phyloP scores from a whole-genome alignment of 2,113 vertebrate species.

The Emydocephalus ijimae region DNA sequence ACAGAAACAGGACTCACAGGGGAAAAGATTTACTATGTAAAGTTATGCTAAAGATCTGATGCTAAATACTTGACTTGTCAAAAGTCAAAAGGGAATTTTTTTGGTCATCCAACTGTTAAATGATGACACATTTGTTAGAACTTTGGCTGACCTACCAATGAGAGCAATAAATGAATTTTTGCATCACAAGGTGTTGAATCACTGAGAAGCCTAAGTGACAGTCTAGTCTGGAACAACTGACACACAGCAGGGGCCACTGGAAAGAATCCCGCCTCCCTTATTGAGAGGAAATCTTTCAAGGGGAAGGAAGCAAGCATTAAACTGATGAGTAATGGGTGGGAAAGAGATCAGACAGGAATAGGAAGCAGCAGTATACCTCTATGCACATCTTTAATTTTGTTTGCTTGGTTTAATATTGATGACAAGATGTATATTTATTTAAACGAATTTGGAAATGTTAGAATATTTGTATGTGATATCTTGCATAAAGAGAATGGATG shows the following conservation, averaged over 20 bases:
- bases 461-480: neutral
- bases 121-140: neutral
- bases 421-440: neutral
- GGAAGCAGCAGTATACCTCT: slow-evolving; percentile 32
- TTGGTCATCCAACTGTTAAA: slow-evolving; percentile 16
- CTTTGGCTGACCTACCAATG: slow-evolving; percentile 25
- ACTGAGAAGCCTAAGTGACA: slow-evolving; percentile 44
- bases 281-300: slow-evolving; percentile 55
- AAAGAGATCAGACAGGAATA: slow-evolving; percentile 14
- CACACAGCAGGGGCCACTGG: slow-evolving; percentile 53
- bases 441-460: neutral
- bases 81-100: slow-evolving; percentile 7
- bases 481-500: neutral
- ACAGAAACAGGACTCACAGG: neutral
- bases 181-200: slow-evolving; percentile 27
- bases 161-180: slow-evolving; percentile 33
- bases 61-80: neutral
- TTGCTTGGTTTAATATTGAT: slow-evolving; percentile 25
- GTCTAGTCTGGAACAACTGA: slow-evolving; percentile 44
- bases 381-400: slow-evolving; percentile 31
- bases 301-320: slow-evolving; percentile 54
- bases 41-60: neutral
- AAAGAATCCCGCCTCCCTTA: slow-evolving; percentile 40
- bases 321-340: slow-evolving; percentile 40
- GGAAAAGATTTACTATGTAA: neutral